A percentile compares a stretch with the other conserved stretches of the same genome.
phyloP scores from a whole-genome alignment of 1,140 invertebrate genomes.

The Mylabris phalerata region DNA sequence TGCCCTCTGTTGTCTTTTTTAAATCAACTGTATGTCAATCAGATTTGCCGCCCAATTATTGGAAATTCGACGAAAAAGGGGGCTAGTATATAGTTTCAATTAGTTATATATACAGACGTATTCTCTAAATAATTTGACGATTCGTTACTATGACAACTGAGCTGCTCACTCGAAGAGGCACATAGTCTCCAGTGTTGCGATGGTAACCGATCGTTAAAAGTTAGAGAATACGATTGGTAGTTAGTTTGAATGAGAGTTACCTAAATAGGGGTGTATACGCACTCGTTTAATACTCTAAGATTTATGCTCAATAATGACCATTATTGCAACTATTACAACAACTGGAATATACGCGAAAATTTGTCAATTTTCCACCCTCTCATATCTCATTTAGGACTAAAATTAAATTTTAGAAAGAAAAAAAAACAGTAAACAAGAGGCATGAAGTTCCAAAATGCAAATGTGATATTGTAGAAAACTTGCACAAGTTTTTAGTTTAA shows the following conservation, averaged over 20 bases:
- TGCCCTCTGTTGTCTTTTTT: background rate
- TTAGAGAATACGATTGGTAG: background rate
- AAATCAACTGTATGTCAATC: background rate
- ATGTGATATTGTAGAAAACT: slow-evolving; percentile 39
- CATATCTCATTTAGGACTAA: too few relatives aligned
- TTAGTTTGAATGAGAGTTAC: slow-evolving; percentile 1
- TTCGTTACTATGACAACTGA: too few relatives aligned
- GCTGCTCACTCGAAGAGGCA: too few relatives aligned
- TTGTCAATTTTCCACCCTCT: too few relatives aligned
- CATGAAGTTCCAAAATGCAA: slow-evolving; percentile 37
- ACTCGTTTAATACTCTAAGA: slow-evolving; percentile 1
- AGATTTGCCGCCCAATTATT: background rate
- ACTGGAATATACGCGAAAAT: too few relatives aligned
- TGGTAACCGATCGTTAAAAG: too few relatives aligned
- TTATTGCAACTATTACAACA: too few relatives aligned
- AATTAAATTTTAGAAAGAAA: background rate
- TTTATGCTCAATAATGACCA: slow-evolving; percentile 12
- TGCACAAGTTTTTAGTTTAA: slow-evolving; percentile 33
- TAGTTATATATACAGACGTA: too few relatives aligned
- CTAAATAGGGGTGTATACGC: background rate
- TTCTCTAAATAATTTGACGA: too few relatives aligned
- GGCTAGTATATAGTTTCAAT: too few relatives aligned
- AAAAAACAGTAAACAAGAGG: slow-evolving; percentile 8
- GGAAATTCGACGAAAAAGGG: background rate
- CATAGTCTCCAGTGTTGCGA: too few relatives aligned